phyloP scores from a whole-genome alignment of 1,140 invertebrate genomes.

The Aphaenogaster ashmeadi region DNA sequence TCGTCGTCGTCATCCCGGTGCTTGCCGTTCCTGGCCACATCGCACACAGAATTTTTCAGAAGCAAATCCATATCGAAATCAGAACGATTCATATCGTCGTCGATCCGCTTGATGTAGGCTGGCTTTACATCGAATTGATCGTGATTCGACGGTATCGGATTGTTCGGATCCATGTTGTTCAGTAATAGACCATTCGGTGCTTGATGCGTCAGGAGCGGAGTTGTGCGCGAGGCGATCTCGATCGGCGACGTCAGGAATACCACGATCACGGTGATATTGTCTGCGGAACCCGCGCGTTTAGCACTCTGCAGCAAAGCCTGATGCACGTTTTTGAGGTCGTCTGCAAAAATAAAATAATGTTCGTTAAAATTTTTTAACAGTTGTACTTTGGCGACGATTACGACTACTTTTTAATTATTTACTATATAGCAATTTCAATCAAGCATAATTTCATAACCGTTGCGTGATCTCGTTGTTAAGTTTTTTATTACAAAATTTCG shows the following conservation, averaged over 20 bases:
- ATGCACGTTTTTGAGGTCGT: slow-evolving; percentile 90
- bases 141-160: slow-evolving; percentile 72
- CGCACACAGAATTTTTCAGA: slow-evolving; percentile 73
- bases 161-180: slow-evolving; percentile 77
- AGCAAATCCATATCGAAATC: slow-evolving; percentile 24
- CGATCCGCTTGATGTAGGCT: slow-evolving; percentile 61
- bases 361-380: not conserved
- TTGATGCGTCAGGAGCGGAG: slow-evolving; percentile 62
- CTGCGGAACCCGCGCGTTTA: slow-evolving; percentile 92
- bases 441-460: not conserved
- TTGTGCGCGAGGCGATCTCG: slow-evolving; percentile 88
- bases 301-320: slow-evolving; percentile 91
- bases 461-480: not conserved
- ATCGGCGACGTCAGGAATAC: slow-evolving; percentile 93
- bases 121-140: slow-evolving; percentile 71
- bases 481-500: not conserved
- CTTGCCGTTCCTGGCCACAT: slow-evolving; percentile 83
- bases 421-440: not conserved
- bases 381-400: not conserved
- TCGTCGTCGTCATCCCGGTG: slow-evolving; percentile 85
- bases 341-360: slow-evolving; percentile 85
- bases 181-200: slow-evolving; percentile 76
- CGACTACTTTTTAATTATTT: not conserved
- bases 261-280: slow-evolving; percentile 96
- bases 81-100: slow-evolving; percentile 6